Evolutionary conservation across 1,140 invertebrate genomes (phyloP).

Genomic region (Aradophagus sp.): DNA sequence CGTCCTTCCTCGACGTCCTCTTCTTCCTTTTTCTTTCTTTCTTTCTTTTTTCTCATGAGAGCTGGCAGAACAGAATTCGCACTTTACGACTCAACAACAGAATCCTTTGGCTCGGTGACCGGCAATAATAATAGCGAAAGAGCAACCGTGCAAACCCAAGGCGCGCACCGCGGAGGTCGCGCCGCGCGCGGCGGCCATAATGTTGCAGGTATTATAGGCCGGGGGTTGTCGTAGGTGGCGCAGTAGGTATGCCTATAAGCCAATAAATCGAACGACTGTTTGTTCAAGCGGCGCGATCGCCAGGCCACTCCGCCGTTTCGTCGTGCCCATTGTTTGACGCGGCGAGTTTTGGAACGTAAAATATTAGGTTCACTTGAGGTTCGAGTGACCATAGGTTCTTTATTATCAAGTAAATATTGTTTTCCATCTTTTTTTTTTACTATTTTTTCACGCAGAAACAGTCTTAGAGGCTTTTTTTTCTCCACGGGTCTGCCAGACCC

Average conservation of each 20-base stretch:
- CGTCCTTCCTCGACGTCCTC: slow-evolving; percentile 27
- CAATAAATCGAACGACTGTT: slow-evolving; percentile 73
- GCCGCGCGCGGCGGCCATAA: slow-evolving; percentile 42
- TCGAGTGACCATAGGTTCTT: too few species aligned
- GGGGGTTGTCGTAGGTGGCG: slow-evolving; percentile 56
- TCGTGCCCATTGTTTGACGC: too few species aligned
- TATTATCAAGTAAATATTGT: too few species aligned
- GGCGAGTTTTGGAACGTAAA: too few species aligned
- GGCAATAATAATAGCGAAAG: slow-evolving; percentile 59
- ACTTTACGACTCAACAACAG: slow-evolving; percentile 61
- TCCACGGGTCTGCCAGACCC: too few species aligned
- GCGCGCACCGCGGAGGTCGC: slow-evolving; percentile 51
- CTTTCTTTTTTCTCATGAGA: slow-evolving; percentile 40
- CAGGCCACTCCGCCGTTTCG: too few species aligned
- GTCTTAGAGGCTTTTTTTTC: too few species aligned
- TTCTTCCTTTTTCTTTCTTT: not conserved
- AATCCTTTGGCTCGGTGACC: slow-evolving; percentile 53
- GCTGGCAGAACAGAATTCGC: slow-evolving; percentile 58
- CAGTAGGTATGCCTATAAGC: slow-evolving; percentile 64
- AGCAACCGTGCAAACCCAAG: slow-evolving; percentile 51
- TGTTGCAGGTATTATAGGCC: slow-evolving; percentile 53
- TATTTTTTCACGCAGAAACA: too few species aligned
- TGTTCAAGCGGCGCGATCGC: slow-evolving; percentile 59
- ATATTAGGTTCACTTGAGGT: too few species aligned
- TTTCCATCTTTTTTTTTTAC: too few species aligned